Evolutionary conservation across 2,797 vertebrate species (phyloP), one percentile per base, ranked within the genome.

Genomic region (Mastacembelus armatus): DNA sequence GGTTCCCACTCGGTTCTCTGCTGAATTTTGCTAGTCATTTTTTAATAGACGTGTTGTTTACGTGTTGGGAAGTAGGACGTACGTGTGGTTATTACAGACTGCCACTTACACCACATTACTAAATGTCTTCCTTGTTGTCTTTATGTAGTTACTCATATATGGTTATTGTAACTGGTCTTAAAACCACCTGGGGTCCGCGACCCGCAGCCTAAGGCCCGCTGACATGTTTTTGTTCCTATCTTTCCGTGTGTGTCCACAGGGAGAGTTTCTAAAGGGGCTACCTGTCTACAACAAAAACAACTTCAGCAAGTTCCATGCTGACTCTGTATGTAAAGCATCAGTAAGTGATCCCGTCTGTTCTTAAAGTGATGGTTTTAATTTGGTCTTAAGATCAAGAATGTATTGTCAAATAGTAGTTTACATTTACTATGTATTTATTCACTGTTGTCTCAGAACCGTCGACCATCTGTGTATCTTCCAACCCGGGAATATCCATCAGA

Each of bases 251-350:
- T 44, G 66, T 52, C 85, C 85, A 3, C 60, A 99, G 97, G 95
- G 95, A 62, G 96, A 98, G 85, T 98, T 99, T 88, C 88, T 99
- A 89, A 98, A 96, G 89, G 97, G 96, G 27, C 90, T 99, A 21
- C 97, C 97, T 0, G 97, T 99, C 47, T 99, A 98, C 92, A 98
- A 99, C 93, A 97, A 97, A 85, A 97, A 90, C 76, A 99, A 98
- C 87, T 98, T 99, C 92, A 98, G 96, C 90, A 92, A 95, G 42
- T 99, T 98, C 84, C 97, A 98, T 10, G 95, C 97, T 2, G 97
- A 98, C 85, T 98, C 96, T 0, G 96, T 98, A 26, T 98, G 97
- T 86, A 98, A 98, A 95, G 95, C 96, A 39, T 98, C 96, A 49
- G 97, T 98, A 90, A 96, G 95, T 92, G 16, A 8, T 16, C 3